Evolutionary conservation across 2,797 vertebrate genomes (phyloP).

Genomic region (Pagetopsis macropterus): DNA sequence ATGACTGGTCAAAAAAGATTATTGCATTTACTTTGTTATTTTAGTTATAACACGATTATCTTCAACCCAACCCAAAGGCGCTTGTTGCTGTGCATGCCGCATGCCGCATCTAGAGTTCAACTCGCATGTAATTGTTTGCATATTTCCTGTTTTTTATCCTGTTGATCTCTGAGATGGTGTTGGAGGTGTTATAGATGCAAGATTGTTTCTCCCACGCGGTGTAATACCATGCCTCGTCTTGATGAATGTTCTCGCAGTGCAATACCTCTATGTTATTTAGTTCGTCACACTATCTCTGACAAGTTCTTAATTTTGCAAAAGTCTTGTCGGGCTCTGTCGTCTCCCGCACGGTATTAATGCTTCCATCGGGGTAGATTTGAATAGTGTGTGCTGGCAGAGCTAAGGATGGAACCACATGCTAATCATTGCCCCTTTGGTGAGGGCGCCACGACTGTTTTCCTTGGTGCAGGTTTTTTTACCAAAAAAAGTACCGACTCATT

Average conservation of each 20-base stretch:
- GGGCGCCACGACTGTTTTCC: not conserved
- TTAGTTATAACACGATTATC: not conserved
- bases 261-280: not conserved
- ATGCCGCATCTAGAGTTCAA: not conserved
- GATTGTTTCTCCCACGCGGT: constrained; percentile 7
- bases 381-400: not conserved
- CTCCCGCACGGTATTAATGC: not conserved
- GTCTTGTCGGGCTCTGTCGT: not conserved
- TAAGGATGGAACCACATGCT: not conserved
- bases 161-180: not conserved
- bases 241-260: not conserved
- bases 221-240: not conserved
- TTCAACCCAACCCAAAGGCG: not conserved
- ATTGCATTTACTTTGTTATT: not conserved
- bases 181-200: not conserved
- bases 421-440: not conserved
- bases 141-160: constrained; percentile 28
- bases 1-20: not conserved
- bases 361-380: not conserved
- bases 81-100: not conserved
- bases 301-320: not conserved
- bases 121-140: constrained; percentile 4
- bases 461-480: not conserved
- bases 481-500: constrained; percentile 15
- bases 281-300: not conserved